Evolutionary conservation across 2,797 vertebrate species (phyloP).

Genomic region (Enoplosus armatus): DNA sequence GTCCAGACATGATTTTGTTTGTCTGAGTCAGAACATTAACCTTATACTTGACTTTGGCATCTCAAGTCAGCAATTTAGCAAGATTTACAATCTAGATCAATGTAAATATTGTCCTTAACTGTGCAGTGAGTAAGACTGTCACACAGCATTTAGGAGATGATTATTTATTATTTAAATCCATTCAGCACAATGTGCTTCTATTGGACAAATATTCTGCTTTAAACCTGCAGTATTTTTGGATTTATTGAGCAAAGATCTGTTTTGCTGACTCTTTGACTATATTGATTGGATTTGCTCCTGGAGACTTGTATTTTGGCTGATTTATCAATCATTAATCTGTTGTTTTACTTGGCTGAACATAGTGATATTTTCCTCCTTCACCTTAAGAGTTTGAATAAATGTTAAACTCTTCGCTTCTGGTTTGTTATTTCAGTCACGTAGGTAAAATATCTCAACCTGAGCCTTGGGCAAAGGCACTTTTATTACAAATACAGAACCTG

Average conservation of each 20-base stretch:
- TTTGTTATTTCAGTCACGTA: slow-evolving; percentile 22
- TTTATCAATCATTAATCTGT: slow-evolving; percentile 32
- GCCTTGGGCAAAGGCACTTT: slow-evolving; percentile 26
- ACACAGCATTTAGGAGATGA: background rate
- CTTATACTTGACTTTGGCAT: slow-evolving; percentile 25
- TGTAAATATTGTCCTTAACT: slow-evolving; percentile 24
- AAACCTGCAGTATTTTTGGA: background rate
- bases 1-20: slow-evolving; percentile 25
- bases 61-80: slow-evolving; percentile 10
- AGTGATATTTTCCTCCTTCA: slow-evolving; percentile 28
- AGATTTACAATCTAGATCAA: slow-evolving; percentile 32
- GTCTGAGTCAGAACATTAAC: slow-evolving; percentile 36
- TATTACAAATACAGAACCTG: slow-evolving; percentile 18
- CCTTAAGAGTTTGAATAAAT: slow-evolving; percentile 14
- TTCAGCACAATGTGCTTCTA: background rate
- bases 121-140: slow-evolving; percentile 16
- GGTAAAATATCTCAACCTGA: slow-evolving; percentile 22
- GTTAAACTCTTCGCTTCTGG: slow-evolving; percentile 7
- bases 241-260: background rate
- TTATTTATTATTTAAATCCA: slow-evolving; percentile 10
- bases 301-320: slow-evolving; percentile 6
- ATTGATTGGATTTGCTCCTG: slow-evolving; percentile 6
- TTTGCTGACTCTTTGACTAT: slow-evolving; percentile 16
- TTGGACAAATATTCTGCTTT: background rate
- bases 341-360: slow-evolving; percentile 7